Evolutionary conservation across 1,140 invertebrate species (phyloP).

Genomic region (Anoplolepis gracilipes): DNA sequence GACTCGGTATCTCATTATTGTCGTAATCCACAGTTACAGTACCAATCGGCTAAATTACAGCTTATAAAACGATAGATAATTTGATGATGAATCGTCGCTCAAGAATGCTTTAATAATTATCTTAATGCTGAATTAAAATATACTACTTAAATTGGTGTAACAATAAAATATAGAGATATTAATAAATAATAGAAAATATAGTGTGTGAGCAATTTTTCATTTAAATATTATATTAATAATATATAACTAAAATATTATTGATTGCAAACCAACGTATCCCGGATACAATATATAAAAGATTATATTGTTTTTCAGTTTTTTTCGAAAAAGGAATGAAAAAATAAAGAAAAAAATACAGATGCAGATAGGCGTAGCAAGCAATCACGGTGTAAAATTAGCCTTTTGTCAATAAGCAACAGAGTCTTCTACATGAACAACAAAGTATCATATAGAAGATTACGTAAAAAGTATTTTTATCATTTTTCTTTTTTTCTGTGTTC

Average conservation of each 20-base stretch:
- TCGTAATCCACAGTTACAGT: slow-evolving; percentile 44
- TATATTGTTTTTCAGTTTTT: background rate
- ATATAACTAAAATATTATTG: background rate
- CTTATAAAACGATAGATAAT: background rate
- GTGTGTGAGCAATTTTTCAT: background rate
- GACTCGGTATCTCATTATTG: slow-evolving; percentile 52
- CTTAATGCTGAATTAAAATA: background rate
- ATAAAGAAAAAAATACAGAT: background rate
- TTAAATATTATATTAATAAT: background rate
- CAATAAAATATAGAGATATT: background rate
- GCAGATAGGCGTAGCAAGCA: slow-evolving; percentile 30
- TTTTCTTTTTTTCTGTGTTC: background rate
- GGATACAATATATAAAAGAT: background rate
- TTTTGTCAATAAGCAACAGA: slow-evolving; percentile 52
- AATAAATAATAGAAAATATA: background rate
- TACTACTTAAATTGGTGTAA: background rate
- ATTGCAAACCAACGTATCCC: background rate
- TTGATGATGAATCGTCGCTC: background rate
- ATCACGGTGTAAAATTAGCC: slow-evolving; percentile 63
- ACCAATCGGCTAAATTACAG: slow-evolving; percentile 37
- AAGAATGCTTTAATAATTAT: background rate
- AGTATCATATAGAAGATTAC: slow-evolving; percentile 47
- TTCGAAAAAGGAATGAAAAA: background rate
- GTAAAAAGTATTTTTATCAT: slow-evolving; percentile 50
- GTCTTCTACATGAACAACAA: slow-evolving; percentile 44